Evolutionary conservation across 2,113 vertebrate genomes (phyloP), one percentile per base, ranked within the genome.

Genomic region (Pogonocichla stellata): DNA sequence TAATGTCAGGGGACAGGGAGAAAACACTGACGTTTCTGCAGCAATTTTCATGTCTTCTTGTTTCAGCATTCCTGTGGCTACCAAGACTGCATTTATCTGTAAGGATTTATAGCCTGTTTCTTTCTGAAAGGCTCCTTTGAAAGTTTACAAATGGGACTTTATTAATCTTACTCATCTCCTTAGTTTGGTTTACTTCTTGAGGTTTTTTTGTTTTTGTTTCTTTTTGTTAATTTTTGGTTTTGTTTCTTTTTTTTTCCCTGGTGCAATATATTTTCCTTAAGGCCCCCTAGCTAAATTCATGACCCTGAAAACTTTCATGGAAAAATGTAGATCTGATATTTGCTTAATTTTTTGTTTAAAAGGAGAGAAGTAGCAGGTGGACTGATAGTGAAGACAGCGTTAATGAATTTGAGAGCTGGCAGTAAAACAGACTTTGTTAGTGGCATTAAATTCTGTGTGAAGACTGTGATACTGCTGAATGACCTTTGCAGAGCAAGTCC

Each of bases 1-100:
- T 99, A 60, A 98, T 99, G 99, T 95, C 97, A 2, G 99, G 99
- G 26, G 96, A 99, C 16, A 40, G n/a, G 71, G 97, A 98, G 40
- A 98, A 97, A 71, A 98, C 99, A 25, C 94, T 99, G 54, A 73
- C 5, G 1, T 97, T 99, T 90, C 98, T 99, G 19, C 98, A 98
- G 73, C 96, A 73, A 18, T 98, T 99, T 82, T 98, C 99, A 66
- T 73, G 79, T 80, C 98, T 99, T 92, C 98, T 99, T 36, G 92
- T 97, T 58, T 99, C 99, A 22, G 99, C 99, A 11, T 99, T 99
- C 97, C 98, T 99, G 90, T 99, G 99, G 99, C 96, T 98, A 19
- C 97, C 98, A 34, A 98, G 99, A 70, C 97, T 99, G 43, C 98
- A 99, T 65, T 43, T 96, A 83, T 99, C 99, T 24, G 99, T 99